Evolutionary conservation across 1,140 invertebrate genomes (phyloP), one percentile per base, ranked within the genome.

Genomic region (Globodera ellingtonae): DNA sequence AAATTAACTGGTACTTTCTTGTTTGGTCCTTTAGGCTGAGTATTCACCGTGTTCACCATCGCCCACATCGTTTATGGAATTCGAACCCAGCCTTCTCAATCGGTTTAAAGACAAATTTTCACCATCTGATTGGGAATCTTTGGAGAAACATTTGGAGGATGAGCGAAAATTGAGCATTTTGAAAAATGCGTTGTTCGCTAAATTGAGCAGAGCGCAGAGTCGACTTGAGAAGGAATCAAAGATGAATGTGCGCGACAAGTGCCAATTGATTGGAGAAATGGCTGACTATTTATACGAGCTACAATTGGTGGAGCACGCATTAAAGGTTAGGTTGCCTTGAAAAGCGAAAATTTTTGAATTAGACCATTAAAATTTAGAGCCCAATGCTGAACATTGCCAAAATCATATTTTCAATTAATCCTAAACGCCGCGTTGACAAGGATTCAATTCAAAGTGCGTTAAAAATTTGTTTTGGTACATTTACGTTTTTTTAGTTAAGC

Each of bases 261-360:
- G 56, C n/a, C 24, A 75, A 75, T 48, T 75, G 35, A 35, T 75
- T 9, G 44, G 56, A 6, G 18, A 75, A n/a, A 75, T 75, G n/a
- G 56, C 50, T 8, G 73, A 59, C 44, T 62, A 62, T 75, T 46
- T 75, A 6, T 56, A 75, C 18, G 73, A 75, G 18, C 35, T 78
- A 44, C 75, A 78, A 47, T 24, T 78, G 72, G 75, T 78, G 4
- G 75, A 78, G 15, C 75, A 78, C 62, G 75, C 75, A 69, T 52
- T 52, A 35, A 67, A 62, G 56, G 56, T 62, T 9, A 52, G 15
- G 15, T 52, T 3, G 9, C 3, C 13, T 52, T 52, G 8, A 52
- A 15, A 52, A 35, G 35, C 35, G 35, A 35, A 35, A 35, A 2
- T 35, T 35, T 35, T 35, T 35, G 35, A 35, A 35, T 35, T 35